Conservation (phyloP, 2,797 vertebrate species). For the Melanotaenia trifasciata region DNA sequence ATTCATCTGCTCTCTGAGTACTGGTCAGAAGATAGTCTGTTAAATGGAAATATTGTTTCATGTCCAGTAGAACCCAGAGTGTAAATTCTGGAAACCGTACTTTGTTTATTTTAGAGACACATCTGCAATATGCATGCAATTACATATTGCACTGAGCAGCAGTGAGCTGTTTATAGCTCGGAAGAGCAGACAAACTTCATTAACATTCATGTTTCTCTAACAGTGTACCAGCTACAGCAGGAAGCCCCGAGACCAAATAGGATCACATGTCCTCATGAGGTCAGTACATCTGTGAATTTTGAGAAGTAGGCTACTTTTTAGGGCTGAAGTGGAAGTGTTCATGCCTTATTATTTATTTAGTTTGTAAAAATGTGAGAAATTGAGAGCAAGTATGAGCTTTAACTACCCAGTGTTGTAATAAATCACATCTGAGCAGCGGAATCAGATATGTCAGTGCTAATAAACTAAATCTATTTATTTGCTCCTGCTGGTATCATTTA, state of each 20-base stretch:
- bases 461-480: background rate
- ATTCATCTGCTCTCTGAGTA: conserved; percentile 23
- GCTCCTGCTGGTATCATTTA: conserved; percentile 20
- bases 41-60: conserved; percentile 21
- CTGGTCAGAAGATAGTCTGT: conserved; percentile 20
- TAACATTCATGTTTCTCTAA: conserved; percentile 66
- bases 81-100: conserved; percentile 23
- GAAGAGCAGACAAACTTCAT: conserved; percentile 29
- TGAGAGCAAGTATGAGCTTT: background rate
- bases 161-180: conserved; percentile 23
- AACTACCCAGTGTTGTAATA: background rate
- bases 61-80: conserved; percentile 1
- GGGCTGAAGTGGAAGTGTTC: background rate
- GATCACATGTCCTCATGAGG: conserved; percentile 94
- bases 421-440: background rate
- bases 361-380: background rate
- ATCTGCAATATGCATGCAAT: conserved; percentile 35
- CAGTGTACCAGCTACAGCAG: conserved; percentile 99
- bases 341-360: conserved; percentile 1
- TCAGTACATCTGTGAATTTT: conserved; percentile 78
- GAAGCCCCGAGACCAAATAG: conserved; percentile 96
- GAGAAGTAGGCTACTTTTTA: background rate
- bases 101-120: conserved; percentile 32
- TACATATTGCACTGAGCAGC: conserved; percentile 16
- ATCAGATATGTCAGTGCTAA: background rate